Base-by-base conservation (phyloP, 2,113 vertebrate species). In the Megaptera novaeangliae region DNA sequence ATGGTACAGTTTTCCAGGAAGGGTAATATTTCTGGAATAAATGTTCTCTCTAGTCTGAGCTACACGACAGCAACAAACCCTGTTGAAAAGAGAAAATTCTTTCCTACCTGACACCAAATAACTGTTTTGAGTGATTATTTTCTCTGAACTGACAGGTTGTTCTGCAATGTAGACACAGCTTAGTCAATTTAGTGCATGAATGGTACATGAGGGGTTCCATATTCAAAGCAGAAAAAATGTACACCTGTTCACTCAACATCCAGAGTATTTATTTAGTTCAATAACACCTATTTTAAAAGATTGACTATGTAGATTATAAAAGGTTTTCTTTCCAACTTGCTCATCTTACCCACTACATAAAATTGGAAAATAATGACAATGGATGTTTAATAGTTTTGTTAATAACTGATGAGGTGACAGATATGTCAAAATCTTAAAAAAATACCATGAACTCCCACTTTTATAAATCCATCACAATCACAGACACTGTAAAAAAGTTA, bases 121-220 rank as follows among this genome's bases (percentile, higher is more conserved):
- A 87, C 86, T 95, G 59, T 88, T 97, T 93, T 98, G 96, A 97
- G 74, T 95, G 85, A 95, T 92, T 97, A 94, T 96, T 97, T 97
- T 92, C 95, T 89, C 63, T 36, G 89, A 97, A 57, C 44, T 98
- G 97, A 97, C 98, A 97, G 86, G 78, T 57, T 91, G 97, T 96
- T 97, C 95, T 66, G 93, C 52, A 94, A 57, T 52, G 75, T 49
- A 88, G 95, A 95, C 41, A 78, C 52, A 52, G 68, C 95, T 57
- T 83, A 74, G 66, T 84, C 93, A 92, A 46, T 55, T 80, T 78
- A 69, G 61, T 8, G 17, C 63, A 87, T 95, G 95, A 93, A 97
- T 59, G 94, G 95, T 82, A 78, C 85, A 82, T 59, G 64, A 96
- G 71, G 52, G 82, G 1, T 49, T 89, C 77, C 78, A 41, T 57